Conservation (phyloP, 2,888 invertebrate species). For the Acleris emargana region DNA sequence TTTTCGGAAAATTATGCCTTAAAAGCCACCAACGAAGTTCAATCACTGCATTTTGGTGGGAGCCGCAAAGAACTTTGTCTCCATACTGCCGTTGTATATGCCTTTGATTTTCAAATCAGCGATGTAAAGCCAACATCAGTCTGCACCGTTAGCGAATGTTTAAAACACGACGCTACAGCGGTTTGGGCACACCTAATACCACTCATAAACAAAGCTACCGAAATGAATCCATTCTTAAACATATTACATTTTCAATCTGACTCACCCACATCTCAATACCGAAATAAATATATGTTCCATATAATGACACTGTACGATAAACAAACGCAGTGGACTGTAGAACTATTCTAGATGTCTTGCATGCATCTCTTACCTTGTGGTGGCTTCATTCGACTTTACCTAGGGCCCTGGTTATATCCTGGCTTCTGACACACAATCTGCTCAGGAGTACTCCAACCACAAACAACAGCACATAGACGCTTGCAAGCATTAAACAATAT, state of each 20-base stretch:
- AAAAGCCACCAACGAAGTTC: slow-evolving; percentile 42
- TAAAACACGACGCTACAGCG: slow-evolving; percentile 27
- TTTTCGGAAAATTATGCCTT: slow-evolving; percentile 43
- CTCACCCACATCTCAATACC: slow-evolving; percentile 25
- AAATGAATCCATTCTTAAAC: slow-evolving; percentile 12
- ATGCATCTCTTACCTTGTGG: too few species aligned
- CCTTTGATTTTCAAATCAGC: not conserved
- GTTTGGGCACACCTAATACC: slow-evolving; percentile 34
- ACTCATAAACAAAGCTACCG: slow-evolving; percentile 14
- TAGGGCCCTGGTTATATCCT: too few species aligned
- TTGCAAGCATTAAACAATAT: too few species aligned
- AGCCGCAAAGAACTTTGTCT: slow-evolving; percentile 40
- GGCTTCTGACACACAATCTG: too few species aligned
- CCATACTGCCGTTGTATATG: slow-evolving; percentile 40
- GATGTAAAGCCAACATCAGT: slow-evolving; percentile 12
- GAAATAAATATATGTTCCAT: slow-evolving; percentile 23
- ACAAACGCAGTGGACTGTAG: too few species aligned
- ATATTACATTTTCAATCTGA: slow-evolving; percentile 28
- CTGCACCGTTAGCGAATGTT: slow-evolving; percentile 26
- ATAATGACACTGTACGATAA: too few species aligned
- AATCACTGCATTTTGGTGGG: slow-evolving; percentile 42
- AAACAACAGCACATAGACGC: too few species aligned
- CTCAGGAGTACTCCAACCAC: too few species aligned
- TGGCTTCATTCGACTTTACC: too few species aligned
- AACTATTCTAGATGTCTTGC: too few species aligned